Evolutionary conservation across 2,797 vertebrate genomes (phyloP), one percentile per base, ranked within the genome.

Genomic region (Busarellus nigricollis): DNA sequence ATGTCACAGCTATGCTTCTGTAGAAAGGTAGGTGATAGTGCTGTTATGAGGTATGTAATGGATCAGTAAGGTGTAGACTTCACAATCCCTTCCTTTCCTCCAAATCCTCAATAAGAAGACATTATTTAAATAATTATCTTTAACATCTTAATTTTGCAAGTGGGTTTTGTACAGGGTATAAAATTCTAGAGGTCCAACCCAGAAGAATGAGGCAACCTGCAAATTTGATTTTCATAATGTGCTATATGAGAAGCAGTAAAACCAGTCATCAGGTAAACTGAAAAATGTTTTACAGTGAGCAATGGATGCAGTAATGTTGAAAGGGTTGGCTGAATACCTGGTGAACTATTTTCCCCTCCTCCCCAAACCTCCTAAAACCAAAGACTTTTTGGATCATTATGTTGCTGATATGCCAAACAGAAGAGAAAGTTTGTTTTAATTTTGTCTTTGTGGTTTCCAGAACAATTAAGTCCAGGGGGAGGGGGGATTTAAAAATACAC

Each of bases 11-110:
- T 31, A 2, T 61, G 55, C 66, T 66, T 40, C 77, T 59, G 57
- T 78, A 79, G 92, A 87, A 93, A 94, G 59, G 83, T 96, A 96
- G 81, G 88, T 94, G 52, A 49, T 87, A 85, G 38, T 49, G 67
- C 58, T 73, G 58, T 58, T 67, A 35, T 8, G 42, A 70, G 70
- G 57, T 83, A 35, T 67, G 24, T 92, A 35, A 38, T 59, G 29
- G 18, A 14, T 69, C 65, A 69, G 38, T 54, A 54, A 94, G 62
- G 22, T 29, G 25, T 57, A 58, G 55, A 25, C 29, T 83, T 73
- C 37, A 50, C 26, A 76, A 35, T 69, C 33, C 42, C 37, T 83
- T 62, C 38, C 24, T 13, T 59, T 58, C 24, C 15, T 88, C 29
- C 45, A 61, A 80, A 91, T 67, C 58, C 35, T 90, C 71, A 67